Base-by-base conservation (phyloP, 2,888 invertebrate species). In the Synergus itoensis region DNA sequence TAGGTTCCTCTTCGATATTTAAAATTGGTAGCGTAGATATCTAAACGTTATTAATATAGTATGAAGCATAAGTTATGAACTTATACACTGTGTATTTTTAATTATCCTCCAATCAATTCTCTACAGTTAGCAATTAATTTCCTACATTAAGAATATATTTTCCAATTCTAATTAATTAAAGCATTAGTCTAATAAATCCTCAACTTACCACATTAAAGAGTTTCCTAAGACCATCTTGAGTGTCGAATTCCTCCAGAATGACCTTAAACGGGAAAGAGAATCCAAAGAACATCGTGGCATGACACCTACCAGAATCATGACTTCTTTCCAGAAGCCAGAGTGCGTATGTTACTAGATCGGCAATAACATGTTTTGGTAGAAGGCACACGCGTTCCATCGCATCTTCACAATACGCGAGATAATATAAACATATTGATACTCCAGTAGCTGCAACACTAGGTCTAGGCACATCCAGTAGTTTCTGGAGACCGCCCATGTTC, bases 241-340 rank as follows among this genome's bases (percentile, higher is more conserved):
- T 94, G 92, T 99, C 99, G 90, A 99, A 99, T 91, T 98, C 96
- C 87, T 98, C 98, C 11, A 99, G 93, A 88, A 99, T 98, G 0
- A 98, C 95, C 87, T 97, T 95, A 92, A 99, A 99, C 86, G 98
- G 97, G 92, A 99, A 99, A 9, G 98, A 97, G 75, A 98, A 95
- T 0, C 98, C 97, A 92, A 99, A 99, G 93, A 99, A 99, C 98
- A 99, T 98, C 41, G 98, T 98, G 2, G 99, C 98, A 92, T 99
- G 98, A 89, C 99, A 98, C 81, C 98, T 95, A n/a, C 99, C 99
- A 0, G 99, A 99, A 93, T 99, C 98, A 92, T 99, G 98, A 0
- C 99, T 98, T 87, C 99, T 98, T 90, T 99, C 99, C 76, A 99
- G 92, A 64, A 99, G 94, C 99, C 99, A 99, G 4, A 99, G 93